phyloP scores from a whole-genome alignment of 2,113 vertebrate genomes.

The Gavia stellata region DNA sequence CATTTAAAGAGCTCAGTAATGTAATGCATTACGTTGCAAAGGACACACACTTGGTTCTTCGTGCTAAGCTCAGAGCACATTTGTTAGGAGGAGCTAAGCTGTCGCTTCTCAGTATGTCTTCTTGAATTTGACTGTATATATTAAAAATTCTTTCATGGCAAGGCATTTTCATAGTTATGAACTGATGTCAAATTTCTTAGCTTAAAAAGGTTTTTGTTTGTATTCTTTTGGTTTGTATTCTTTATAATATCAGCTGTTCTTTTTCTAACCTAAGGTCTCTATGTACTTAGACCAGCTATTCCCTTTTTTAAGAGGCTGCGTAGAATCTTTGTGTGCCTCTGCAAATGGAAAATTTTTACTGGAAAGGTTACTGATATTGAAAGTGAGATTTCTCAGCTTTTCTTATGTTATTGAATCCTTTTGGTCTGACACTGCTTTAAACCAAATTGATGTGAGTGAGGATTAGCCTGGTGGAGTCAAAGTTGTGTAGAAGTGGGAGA shows the following conservation, averaged over 20 bases:
- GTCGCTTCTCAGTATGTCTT: neutral
- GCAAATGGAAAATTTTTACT: neutral
- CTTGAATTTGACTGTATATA: neutral
- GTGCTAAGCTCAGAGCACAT: neutral
- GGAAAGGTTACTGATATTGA: neutral
- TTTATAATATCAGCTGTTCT: neutral
- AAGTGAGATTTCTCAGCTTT: neutral
- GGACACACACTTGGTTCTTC: neutral
- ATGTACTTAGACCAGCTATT: neutral
- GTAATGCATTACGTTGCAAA: neutral
- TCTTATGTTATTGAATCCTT: neutral
- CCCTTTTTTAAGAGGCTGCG: neutral
- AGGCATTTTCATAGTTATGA: neutral
- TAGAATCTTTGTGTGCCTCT: neutral
- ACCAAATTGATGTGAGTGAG: neutral
- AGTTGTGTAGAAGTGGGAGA: neutral
- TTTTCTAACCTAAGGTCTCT: neutral
- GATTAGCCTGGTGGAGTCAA: neutral
- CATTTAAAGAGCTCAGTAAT: neutral
- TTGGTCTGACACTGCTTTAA: neutral
- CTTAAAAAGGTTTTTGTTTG: neutral
- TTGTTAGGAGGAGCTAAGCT: neutral
- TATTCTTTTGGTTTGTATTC: neutral
- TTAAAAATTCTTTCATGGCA: neutral
- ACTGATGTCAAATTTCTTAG: neutral